Percentiles rank a stretch among this genome's conserved stretches.
phyloP scores from a whole-genome alignment of 2,888 invertebrate species.

The Scrobipalpa costella region DNA sequence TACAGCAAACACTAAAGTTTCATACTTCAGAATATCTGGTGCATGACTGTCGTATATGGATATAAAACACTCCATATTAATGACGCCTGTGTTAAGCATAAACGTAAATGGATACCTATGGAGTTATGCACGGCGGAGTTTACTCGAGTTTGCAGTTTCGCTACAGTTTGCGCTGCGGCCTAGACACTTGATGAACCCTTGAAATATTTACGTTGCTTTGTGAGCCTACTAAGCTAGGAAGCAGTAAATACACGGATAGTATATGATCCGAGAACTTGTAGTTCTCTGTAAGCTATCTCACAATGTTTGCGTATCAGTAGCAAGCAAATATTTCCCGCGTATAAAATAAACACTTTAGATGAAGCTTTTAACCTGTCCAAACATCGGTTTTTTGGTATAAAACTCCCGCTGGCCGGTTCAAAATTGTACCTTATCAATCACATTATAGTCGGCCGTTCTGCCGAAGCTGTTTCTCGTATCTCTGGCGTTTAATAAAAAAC shows the following conservation, averaged over 20 bases:
- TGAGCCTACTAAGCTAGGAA: background rate
- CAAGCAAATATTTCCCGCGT: conserved; percentile 1
- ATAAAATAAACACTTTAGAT: conserved; percentile 8
- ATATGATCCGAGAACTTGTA: too few species aligned
- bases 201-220: conserved; percentile 1
- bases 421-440: conserved; percentile 34
- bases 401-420: conserved; percentile 22
- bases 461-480: conserved; percentile 35
- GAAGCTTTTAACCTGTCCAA: conserved; percentile 32
- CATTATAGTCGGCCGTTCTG: conserved; percentile 27
- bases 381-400: conserved; percentile 25
- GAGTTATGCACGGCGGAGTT: background rate
- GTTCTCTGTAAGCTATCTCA: too few species aligned
- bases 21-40: background rate
- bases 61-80: background rate
- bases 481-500: conserved; percentile 44
- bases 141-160: background rate
- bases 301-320: background rate
- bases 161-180: background rate
- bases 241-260: background rate
- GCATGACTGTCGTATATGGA: conserved; percentile 2
- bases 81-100: background rate
- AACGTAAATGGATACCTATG: background rate
- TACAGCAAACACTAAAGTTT: background rate
- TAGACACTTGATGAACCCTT: conserved; percentile 10